A percentile compares a stretch with the other conserved stretches of the same genome.
phyloP scores from a whole-genome alignment of 2,113 vertebrate genomes.

The Cygnus buccinator region DNA sequence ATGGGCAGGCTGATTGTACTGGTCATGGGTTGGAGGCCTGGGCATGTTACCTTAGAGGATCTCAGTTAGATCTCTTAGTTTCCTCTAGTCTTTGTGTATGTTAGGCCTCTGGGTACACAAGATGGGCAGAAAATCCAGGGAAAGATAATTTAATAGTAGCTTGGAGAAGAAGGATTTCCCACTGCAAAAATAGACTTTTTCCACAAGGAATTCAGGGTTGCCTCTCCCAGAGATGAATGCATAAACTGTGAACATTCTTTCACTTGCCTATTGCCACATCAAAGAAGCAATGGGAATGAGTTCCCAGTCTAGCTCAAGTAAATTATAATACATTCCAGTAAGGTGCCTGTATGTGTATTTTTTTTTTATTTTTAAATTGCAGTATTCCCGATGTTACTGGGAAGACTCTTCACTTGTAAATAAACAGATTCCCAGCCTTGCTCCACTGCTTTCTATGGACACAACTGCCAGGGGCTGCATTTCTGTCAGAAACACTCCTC shows the following conservation, averaged over 20 bases:
- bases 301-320: neutral
- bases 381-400: constrained; percentile 46
- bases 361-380: constrained; percentile 43
- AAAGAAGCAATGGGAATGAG: neutral
- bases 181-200: neutral
- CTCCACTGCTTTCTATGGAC: constrained; percentile 25
- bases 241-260: constrained; percentile 54
- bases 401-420: constrained; percentile 43
- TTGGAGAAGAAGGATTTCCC: neutral
- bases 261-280: constrained; percentile 27
- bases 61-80: neutral
- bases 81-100: neutral
- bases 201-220: constrained; percentile 1
- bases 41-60: neutral
- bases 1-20: neutral
- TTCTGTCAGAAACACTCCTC: constrained; percentile 7
- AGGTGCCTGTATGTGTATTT: constrained; percentile 4
- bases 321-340: neutral
- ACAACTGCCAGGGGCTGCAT: neutral
- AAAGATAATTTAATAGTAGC: neutral
- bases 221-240: constrained; percentile 13
- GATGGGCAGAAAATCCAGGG: neutral
- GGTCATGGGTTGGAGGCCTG: neutral
- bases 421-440: constrained; percentile 16
- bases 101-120: neutral